Evolutionary conservation across 1,140 invertebrate species (phyloP), one percentile per base, ranked within the genome.

Genomic region (Ceratitis capitata): DNA sequence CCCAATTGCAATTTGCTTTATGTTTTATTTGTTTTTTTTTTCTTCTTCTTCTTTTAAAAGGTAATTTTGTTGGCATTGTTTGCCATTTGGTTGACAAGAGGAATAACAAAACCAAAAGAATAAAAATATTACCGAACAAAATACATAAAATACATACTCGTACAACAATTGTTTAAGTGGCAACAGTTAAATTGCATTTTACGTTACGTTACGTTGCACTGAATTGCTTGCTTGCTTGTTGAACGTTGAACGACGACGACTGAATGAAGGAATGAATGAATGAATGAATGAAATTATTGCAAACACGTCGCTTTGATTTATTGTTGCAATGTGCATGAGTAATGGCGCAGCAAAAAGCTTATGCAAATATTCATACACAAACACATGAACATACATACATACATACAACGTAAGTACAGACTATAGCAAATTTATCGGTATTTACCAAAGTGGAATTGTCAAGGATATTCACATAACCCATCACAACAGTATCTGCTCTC

Each of bases 251-350:
- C 39, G 39, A 78, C n/a, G n/a, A 78, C 45, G 39, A 78, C 19
- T n/a, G 51, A 56, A 78, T 91, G 89, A 91, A 91, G 90, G 89
- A 69, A 35, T 69, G 39, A 78, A 78, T 78, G 39, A 78, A 56
- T n/a, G 51, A 56, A 78, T 91, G 89, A 91, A 91, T 91, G 89
- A 91, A 90, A 91, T 91, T 91, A 91, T 91, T 91, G 89, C 90
- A 89, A 91, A 90, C 89, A 91, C 89, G 89, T 90, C 89, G 89
- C 89, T 89, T 90, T 91, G 89, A 91, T 91, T 91, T 91, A 91
- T 91, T 91, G 89, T 90, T 89, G 89, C 89, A 90, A 89, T 89
- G 89, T 89, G 89, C 89, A 91, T 91, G 89, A 91, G 89, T 91
- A 91, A 91, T 91, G 89, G 90, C 89, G 85, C 85, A 85, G 19